phyloP scores from a whole-genome alignment of 2,888 invertebrate species.

The Allygus modestus region DNA sequence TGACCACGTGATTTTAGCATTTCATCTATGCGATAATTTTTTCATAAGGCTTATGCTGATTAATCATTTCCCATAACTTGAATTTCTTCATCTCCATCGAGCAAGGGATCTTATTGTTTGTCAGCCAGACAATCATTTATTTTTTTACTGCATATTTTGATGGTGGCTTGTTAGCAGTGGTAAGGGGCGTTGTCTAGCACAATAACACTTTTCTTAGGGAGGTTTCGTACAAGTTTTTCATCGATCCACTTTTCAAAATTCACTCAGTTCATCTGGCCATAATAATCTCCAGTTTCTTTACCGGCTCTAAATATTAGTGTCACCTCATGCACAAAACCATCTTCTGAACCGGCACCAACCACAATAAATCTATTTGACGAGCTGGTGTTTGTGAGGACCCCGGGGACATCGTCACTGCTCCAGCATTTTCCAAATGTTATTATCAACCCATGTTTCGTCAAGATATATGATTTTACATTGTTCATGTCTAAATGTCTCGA shows the following conservation, averaged over 20 bases:
- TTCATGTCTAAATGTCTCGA: slow-evolving; percentile 9
- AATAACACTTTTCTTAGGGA: background rate
- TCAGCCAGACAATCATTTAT: no score
- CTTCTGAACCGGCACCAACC: background rate
- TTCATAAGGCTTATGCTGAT: no score
- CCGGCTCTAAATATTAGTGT: background rate
- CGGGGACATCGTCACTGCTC: background rate
- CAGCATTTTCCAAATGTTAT: slow-evolving; percentile 38
- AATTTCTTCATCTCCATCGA: no score
- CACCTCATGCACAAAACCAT: background rate
- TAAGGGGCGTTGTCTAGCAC: background rate
- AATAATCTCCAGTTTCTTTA: background rate
- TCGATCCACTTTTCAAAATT: slow-evolving; percentile 28
- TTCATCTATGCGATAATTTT: no score
- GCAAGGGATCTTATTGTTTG: no score
- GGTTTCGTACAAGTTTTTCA: background rate
- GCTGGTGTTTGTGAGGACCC: background rate
- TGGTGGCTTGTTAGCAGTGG: background rate
- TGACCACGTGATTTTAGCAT: no score
- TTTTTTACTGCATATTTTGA: no score
- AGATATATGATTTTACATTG: background rate
- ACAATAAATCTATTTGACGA: background rate
- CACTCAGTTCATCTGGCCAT: background rate
- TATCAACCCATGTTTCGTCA: slow-evolving; percentile 37
- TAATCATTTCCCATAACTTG: no score